Percentiles rank a stretch among this genome's conserved stretches.
Conservation (phyloP, 2,797 vertebrate species). For the Pogonophryne albipinna region DNA sequence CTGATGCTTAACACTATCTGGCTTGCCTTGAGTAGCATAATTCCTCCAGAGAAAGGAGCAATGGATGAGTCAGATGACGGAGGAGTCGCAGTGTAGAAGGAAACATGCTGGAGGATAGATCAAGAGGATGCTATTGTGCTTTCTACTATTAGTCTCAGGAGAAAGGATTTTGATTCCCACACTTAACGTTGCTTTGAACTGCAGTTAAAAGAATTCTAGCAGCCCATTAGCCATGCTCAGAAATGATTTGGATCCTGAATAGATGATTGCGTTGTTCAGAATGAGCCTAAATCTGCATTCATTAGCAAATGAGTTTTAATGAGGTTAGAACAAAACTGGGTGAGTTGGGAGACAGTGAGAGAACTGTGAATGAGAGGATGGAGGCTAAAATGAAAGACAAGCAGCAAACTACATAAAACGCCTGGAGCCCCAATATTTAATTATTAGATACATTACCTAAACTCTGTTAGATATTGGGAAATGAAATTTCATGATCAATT, state of each 20-base stretch:
- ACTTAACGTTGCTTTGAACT: constrained; percentile 68
- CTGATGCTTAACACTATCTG: constrained; percentile 55
- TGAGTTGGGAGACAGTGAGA: constrained; percentile 1
- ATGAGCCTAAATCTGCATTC: constrained; percentile 32
- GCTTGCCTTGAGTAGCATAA: constrained; percentile 58
- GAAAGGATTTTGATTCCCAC: constrained; percentile 59
- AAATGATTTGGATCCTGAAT: constrained; percentile 32
- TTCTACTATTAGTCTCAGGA: constrained; percentile 49
- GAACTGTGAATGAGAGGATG: constrained; percentile 4
- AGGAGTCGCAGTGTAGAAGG: constrained; percentile 47
- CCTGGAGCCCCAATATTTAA: neutral
- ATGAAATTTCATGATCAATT: neutral
- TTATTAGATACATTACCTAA: neutral
- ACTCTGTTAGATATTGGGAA: neutral
- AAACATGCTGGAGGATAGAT: constrained; percentile 47
- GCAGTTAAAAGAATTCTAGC: constrained; percentile 49
- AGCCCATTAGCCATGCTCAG: constrained; percentile 32
- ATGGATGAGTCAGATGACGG: constrained; percentile 65
- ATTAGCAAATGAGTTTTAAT: constrained; percentile 34
- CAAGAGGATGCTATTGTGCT: constrained; percentile 51
- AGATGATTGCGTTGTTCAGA: constrained; percentile 13
- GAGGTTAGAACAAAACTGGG: constrained; percentile 18
- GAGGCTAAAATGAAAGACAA: neutral
- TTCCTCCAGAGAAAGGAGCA: constrained; percentile 65
- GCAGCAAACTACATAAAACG: neutral